Base-by-base conservation (phyloP, 2,888 invertebrate species). In the Acleris laterana region DNA sequence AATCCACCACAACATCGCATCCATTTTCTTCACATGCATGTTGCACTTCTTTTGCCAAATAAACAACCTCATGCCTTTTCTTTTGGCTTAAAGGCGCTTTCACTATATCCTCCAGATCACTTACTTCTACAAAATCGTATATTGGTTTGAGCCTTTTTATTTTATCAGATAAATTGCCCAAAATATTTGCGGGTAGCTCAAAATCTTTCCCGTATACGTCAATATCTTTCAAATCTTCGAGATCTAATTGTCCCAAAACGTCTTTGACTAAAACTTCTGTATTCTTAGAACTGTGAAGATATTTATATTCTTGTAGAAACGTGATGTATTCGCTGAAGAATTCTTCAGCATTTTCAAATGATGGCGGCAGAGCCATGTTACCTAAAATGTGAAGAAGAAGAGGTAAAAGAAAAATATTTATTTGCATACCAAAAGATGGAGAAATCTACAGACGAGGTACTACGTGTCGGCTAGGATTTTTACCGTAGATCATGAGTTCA, bases 11-110 rank as follows among this genome's bases (percentile, higher is more conserved):
- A 2, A 93, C 84, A 56, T 93, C 81, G 64, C 94, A 93, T 7
- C 85, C 80, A 7, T 81, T 77, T 32, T 84, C 72, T n/a, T 78
- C 73, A 74, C 95, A 95, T 55, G 94, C 74, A 20, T 83, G 74
- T 63, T 93, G 83, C 20, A 95, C 90, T 72, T 95, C 85, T 42
- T 93, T 85, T 2, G 95, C 94, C 56, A 97, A 83, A 72, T 93
- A 87, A 13, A 93, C 73, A 53, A 97, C 95, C 89, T 97, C 97
- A 71, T 96, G 96, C 68, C 92, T 91, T 80, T 97, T 97, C 76
- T 97, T 97, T 0, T 75, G 70, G 70, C 93, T 94, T 59, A 96
- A 78, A 16, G 90, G 87, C 0, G 74, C 84, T 16, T 83, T 72
- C 5, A 80, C 89, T 81, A 64, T 68, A 38, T 75, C 68, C 22